phyloP scores from a whole-genome alignment of 2,797 vertebrate species.

The Triplophysa yarkandensis region DNA sequence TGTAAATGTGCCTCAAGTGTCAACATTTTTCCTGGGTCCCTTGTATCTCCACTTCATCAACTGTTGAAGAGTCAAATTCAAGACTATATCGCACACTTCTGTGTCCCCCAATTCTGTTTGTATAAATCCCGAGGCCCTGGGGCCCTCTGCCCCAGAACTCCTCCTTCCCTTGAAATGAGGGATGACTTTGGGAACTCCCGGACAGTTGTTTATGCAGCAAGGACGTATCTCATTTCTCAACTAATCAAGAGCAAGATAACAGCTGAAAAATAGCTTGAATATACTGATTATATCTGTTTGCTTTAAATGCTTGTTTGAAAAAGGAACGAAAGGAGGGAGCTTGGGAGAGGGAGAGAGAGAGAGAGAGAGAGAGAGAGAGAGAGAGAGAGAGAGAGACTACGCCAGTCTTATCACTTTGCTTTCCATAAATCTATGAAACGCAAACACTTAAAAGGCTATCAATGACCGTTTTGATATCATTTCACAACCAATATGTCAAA shows the following conservation, averaged over 20 bases:
- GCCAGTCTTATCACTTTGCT: constrained; percentile 31
- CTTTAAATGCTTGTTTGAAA: constrained; percentile 50
- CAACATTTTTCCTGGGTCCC: neutral
- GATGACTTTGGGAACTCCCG: constrained; percentile 53
- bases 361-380: constrained; percentile 22
- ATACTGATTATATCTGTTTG: constrained; percentile 61
- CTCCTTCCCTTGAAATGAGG: constrained; percentile 47
- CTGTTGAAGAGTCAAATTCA: constrained; percentile 35
- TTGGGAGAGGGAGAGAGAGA: constrained; percentile 23
- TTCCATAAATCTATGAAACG: constrained; percentile 34
- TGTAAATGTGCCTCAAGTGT: neutral
- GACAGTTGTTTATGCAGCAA: constrained; percentile 60
- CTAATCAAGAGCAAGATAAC: constrained; percentile 59
- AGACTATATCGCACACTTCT: constrained; percentile 3
- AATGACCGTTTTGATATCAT: constrained; percentile 34
- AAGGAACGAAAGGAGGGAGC: constrained; percentile 28
- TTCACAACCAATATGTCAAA: constrained; percentile 7
- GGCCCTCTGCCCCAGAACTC: constrained; percentile 42
- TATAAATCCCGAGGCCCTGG: constrained; percentile 31
- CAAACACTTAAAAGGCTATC: constrained; percentile 50
- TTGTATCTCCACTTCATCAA: constrained; percentile 9
- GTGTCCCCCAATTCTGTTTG: constrained; percentile 35
- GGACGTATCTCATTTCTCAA: constrained; percentile 59
- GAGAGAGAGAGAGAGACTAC: constrained; percentile 23
- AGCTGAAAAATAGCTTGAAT: constrained; percentile 58